Percentiles rank a stretch among this genome's conserved stretches.
Conservation (phyloP, 2,797 vertebrate species). For the Neosalanx taihuensis region DNA sequence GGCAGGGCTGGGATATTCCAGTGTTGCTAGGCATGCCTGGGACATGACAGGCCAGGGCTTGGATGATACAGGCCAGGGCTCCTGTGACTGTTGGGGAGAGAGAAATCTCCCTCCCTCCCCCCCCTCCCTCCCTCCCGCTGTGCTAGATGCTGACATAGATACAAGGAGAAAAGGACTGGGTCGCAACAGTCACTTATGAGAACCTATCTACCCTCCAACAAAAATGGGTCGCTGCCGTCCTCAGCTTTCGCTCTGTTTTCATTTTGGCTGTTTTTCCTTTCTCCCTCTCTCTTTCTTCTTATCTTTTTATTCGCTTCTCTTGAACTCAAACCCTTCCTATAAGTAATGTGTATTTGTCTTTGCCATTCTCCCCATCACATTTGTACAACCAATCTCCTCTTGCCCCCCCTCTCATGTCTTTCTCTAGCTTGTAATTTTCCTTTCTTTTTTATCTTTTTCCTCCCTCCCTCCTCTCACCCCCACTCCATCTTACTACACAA, state of each 20-base stretch:
- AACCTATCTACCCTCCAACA: not conserved
- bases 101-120: conserved; percentile 12
- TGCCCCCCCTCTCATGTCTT: not conserved
- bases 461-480: not conserved
- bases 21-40: not conserved
- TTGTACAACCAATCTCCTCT: not conserved
- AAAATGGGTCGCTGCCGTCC: conserved; percentile 22
- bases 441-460: not conserved
- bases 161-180: conserved; percentile 15
- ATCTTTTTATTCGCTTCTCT: not conserved
- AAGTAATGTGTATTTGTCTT: conserved; percentile 18
- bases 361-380: not conserved
- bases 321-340: not conserved
- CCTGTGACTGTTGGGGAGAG: conserved; percentile 23
- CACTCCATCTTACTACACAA: not conserved
- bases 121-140: not conserved
- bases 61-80: conserved; percentile 18
- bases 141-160: conserved; percentile 14
- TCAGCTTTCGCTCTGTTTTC: conserved; percentile 17
- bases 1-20: not conserved
- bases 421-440: not conserved
- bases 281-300: conserved; percentile 6
- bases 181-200: conserved; percentile 6
- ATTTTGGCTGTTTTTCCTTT: not conserved
- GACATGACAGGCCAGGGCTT: not conserved